phyloP scores from a whole-genome alignment of 1,140 invertebrate species.

The Paralvinella palmiformis region DNA sequence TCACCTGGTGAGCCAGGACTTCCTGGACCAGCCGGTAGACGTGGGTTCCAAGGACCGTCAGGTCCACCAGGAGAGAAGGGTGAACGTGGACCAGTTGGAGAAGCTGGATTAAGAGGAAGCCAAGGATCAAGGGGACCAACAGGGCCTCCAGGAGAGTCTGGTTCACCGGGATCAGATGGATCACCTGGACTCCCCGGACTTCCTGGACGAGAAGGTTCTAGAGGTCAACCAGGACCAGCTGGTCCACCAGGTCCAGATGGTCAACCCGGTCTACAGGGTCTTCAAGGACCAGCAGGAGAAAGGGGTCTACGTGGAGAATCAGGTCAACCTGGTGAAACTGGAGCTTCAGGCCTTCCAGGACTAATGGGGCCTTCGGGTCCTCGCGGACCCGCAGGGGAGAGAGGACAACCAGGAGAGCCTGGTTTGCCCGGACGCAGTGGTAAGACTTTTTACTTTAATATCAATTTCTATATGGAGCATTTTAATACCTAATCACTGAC shows the following conservation, averaged over 20 bases:
- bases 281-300: neutral
- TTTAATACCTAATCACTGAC: too few relatives aligned
- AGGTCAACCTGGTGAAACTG: neutral
- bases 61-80: neutral
- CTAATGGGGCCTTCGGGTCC: neutral
- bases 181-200: neutral
- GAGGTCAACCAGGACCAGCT: slow-evolving; percentile 16
- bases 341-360: neutral
- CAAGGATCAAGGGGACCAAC: neutral
- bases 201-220: neutral
- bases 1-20: neutral
- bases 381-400: too few relatives aligned
- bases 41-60: neutral
- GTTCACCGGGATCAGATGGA: slow-evolving; percentile 3
- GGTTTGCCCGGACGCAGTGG: too few relatives aligned
- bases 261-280: slow-evolving; percentile 17
- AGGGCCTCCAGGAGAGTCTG: neutral
- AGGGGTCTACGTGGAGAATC: neutral
- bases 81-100: neutral
- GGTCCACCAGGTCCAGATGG: slow-evolving; percentile 2
- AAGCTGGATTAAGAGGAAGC: neutral
- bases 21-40: neutral
- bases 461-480: too few relatives aligned
- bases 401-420: too few relatives aligned
- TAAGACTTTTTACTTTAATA: too few relatives aligned